Evolutionary conservation across 2,113 vertebrate species (phyloP).

Genomic region (Grallaria varia): DNA sequence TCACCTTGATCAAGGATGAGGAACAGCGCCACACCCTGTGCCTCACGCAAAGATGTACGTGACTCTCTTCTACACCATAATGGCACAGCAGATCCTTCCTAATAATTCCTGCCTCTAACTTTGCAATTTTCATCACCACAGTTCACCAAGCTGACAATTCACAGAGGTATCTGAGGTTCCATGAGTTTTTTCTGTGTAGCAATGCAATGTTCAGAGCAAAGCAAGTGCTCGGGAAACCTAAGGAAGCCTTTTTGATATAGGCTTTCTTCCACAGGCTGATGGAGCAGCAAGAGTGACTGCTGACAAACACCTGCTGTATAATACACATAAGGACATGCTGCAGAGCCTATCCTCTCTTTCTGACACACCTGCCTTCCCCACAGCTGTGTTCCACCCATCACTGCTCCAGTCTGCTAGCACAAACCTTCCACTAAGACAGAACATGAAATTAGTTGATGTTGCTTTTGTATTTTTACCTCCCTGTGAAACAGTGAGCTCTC

Average conservation of each 20-base stretch:
- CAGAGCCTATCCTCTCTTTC: not conserved
- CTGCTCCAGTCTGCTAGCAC: not conserved
- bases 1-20: not conserved
- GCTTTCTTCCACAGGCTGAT: not conserved
- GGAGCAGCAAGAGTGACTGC: not conserved
- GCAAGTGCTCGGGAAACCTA: not conserved
- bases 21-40: not conserved
- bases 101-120: not conserved
- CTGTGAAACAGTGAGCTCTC: not conserved
- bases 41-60: fast-evolving
- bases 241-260: not conserved
- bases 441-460: not conserved
- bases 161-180: not conserved
- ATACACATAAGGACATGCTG: not conserved
- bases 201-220: not conserved
- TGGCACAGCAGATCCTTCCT: not conserved
- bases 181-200: not conserved
- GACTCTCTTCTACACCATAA: not conserved
- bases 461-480: not conserved
- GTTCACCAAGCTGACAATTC: not conserved
- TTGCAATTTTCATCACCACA: not conserved
- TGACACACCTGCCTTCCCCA: not conserved
- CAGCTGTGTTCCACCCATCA: not conserved
- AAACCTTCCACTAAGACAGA: not conserved
- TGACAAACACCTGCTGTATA: not conserved